A percentile compares a stretch with the other conserved stretches of the same genome.
Evolutionary conservation across 2,888 invertebrate species (phyloP).

Genomic region (Petrophora chlorosata): DNA sequence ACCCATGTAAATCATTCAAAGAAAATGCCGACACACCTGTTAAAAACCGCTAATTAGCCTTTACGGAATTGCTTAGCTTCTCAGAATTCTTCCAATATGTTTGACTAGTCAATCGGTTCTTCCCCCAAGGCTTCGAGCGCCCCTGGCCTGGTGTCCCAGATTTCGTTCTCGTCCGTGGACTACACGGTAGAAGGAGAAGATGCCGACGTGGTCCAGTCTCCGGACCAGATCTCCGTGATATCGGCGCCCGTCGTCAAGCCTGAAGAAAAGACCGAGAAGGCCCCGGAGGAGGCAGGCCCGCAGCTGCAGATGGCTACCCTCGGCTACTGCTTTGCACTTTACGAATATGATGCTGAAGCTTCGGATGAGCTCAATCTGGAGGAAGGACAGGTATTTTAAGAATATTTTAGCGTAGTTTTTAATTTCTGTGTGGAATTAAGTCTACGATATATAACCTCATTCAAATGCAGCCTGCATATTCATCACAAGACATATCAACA

Average conservation of each 20-base stretch:
- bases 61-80: no score
- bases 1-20: no score
- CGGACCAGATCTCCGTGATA: slow-evolving; percentile 88
- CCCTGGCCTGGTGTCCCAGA: slow-evolving; percentile 89
- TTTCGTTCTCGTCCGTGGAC: slow-evolving; percentile 96
- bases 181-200: slow-evolving; percentile 95
- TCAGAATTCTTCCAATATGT: no score
- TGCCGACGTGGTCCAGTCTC: slow-evolving; percentile 87
- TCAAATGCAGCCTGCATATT: no score
- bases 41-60: no score
- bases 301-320: slow-evolving; percentile 51
- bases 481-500: no score
- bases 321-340: slow-evolving; percentile 92
- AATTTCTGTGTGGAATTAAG: no score
- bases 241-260: slow-evolving; percentile 83
- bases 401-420: no score
- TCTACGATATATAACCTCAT: no score
- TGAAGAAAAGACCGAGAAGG: slow-evolving; percentile 50
- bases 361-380: slow-evolving; percentile 95
- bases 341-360: slow-evolving; percentile 96
- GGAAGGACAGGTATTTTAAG: slow-evolving; percentile 90
- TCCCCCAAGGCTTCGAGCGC: slow-evolving; percentile 59
- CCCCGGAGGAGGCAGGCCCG: slow-evolving; percentile 39
- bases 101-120: no score
- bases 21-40: no score